phyloP scores from a whole-genome alignment of 1,140 invertebrate species.

The Euwallacea similis region DNA sequence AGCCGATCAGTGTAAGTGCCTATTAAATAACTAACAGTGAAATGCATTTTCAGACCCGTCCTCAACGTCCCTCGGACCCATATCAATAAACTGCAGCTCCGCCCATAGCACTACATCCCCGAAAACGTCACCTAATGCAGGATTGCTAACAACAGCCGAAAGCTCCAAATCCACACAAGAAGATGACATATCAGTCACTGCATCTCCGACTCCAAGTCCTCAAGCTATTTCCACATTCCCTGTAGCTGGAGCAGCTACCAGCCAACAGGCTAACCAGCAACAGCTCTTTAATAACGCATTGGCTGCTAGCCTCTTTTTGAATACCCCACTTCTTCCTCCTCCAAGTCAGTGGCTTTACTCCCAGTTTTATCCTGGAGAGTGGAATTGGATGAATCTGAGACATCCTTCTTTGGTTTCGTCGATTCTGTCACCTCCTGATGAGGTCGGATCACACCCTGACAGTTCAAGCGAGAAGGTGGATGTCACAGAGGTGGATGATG shows the following conservation, averaged over 20 bases:
- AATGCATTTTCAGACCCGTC: constrained; percentile 45
- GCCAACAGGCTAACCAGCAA: constrained; percentile 49
- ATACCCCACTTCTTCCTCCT: constrained; percentile 69
- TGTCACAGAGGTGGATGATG: constrained; percentile 44
- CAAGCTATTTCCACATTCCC: constrained; percentile 55
- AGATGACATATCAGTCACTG: constrained; percentile 70
- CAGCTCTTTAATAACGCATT: constrained; percentile 66
- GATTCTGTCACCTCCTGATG: constrained; percentile 55
- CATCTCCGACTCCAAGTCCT: constrained; percentile 61
- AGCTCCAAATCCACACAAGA: constrained; percentile 56
- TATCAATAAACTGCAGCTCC: constrained; percentile 52
- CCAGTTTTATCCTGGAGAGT: constrained; percentile 66
- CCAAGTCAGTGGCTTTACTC: constrained; percentile 74
- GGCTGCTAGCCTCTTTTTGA: constrained; percentile 70
- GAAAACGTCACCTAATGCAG: constrained; percentile 55
- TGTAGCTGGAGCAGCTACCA: constrained; percentile 50
- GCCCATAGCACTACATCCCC: constrained; percentile 67
- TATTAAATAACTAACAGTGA: neutral
- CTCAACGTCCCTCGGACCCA: constrained; percentile 51
- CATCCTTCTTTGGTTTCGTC: constrained; percentile 54
- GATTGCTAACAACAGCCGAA: constrained; percentile 56
- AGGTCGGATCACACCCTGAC: constrained; percentile 44
- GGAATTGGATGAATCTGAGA: constrained; percentile 63
- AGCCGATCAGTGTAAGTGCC: neutral
- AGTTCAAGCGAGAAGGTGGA: constrained; percentile 49